A percentile compares a stretch with the other conserved stretches of the same genome.
These are phyloP conservation scores for Pipistrellus pipistrellus DNA, from an alignment of 2,797 vertebrate genomes.

Conservation along the genomic window DNA sequence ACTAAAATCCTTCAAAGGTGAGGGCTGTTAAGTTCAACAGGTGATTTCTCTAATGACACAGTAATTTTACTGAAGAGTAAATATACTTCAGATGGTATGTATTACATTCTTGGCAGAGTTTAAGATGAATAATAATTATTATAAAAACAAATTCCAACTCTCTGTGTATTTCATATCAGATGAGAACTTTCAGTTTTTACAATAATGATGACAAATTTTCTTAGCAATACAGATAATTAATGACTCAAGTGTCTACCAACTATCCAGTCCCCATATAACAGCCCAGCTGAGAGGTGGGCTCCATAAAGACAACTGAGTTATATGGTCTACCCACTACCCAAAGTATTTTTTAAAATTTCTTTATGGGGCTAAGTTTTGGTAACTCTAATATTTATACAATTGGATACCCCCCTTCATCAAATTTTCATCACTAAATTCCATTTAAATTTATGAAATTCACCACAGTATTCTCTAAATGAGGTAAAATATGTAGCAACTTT, in stretches of 20 bases:
- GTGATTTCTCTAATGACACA: background rate
- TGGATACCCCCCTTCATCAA: background rate
- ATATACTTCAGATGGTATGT: background rate
- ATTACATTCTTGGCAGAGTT: background rate
- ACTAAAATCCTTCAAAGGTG: background rate
- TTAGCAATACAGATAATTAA: background rate
- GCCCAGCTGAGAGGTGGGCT: background rate
- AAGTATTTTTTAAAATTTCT: background rate
- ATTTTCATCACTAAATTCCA: slow-evolving; percentile 7
- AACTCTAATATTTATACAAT: background rate
- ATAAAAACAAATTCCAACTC: slow-evolving; percentile 32
- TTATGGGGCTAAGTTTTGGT: background rate
- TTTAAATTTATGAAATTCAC: slow-evolving; percentile 26
- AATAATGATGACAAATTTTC: slow-evolving; percentile 11
- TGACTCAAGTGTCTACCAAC: background rate
- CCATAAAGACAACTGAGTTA: background rate
- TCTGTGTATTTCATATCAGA: slow-evolving; percentile 16
- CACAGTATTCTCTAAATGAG: slow-evolving; percentile 1
- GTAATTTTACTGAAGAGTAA: slow-evolving; percentile 25
- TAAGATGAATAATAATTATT: background rate
- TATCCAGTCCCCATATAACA: background rate
- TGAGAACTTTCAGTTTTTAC: slow-evolving; percentile 10
- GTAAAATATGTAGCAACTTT: background rate
- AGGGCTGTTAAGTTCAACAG: background rate
- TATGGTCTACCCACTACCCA: background rate